These are phyloP conservation scores for Engystomops pustulosus DNA, from an alignment of 2,113 vertebrate genomes.

Conservation along the genomic window DNA sequence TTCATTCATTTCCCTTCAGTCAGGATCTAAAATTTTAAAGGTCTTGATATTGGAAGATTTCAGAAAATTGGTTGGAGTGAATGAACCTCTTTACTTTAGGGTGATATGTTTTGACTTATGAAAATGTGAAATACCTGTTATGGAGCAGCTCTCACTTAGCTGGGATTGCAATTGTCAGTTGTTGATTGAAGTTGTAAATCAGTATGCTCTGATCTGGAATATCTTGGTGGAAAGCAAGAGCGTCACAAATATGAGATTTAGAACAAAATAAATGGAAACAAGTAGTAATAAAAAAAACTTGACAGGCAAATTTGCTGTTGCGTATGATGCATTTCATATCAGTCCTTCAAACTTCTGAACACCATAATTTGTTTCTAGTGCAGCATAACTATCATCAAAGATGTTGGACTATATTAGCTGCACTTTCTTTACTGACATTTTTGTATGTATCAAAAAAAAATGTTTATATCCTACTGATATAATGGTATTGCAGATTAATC, in stretches of 20 bases:
- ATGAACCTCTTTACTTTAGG: constrained; percentile 70
- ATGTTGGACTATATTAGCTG: constrained; percentile 76
- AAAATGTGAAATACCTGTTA: constrained; percentile 80
- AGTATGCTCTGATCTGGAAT: constrained; percentile 69
- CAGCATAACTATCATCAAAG: constrained; percentile 72
- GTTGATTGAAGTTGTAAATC: constrained; percentile 76
- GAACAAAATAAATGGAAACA: constrained; percentile 78
- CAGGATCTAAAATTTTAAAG: constrained; percentile 59
- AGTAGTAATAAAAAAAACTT: constrained; percentile 73
- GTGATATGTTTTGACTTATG: constrained; percentile 78
- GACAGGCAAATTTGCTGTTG: constrained; percentile 82
- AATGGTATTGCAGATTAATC: constrained; percentile 62
- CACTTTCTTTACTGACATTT: constrained; percentile 67
- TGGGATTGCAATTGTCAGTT: constrained; percentile 70
- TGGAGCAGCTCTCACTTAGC: constrained; percentile 69
- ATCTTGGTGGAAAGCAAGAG: constrained; percentile 72
- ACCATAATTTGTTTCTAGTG: constrained; percentile 78
- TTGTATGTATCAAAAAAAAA: constrained; percentile 63
- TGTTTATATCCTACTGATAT: constrained; percentile 64
- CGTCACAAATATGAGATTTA: constrained; percentile 75
- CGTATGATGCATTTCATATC: constrained; percentile 72
- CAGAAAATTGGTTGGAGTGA: constrained; percentile 69
- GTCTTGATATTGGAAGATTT: constrained; percentile 65
- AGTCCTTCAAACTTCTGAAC: constrained; percentile 78
- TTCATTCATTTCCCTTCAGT: constrained; percentile 57